Evolutionary conservation across 2,888 invertebrate genomes (phyloP), one percentile per base, ranked within the genome.

Genomic region (Platerodrilus igneus): DNA sequence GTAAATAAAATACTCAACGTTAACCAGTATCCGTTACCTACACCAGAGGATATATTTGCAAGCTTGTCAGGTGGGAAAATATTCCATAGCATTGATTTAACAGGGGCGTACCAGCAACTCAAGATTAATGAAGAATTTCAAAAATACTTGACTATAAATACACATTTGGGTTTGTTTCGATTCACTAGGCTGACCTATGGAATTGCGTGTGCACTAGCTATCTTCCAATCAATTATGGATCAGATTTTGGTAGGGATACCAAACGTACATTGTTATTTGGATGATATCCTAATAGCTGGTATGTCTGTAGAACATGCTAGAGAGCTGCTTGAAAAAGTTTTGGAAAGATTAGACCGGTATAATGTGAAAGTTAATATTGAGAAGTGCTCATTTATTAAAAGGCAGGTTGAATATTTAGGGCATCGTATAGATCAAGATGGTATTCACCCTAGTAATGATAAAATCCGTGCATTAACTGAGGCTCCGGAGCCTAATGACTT

Each of bases 361-460:
- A 46, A 42, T 26, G 47, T 55, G 9, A 40, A 46, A 26, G 38
- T 55, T 7, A 55, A 52, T 33, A n/a, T 33, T 6, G 18, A 34
- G 4, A 52, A 53, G 31, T 48, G 50, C 36, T 36, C 29, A 6
- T 52, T 51, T 37, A n/a, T 47, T 45, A 35, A 42, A 29, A 19
- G 20, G 6, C 4, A n/a, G 6, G 46, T 55, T 10, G 38, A 46
- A 8, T 54, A 50, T 42, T 40, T 53, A 30, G 53, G 53, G 8
- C 40, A 44, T 26, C 4, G 4, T 5, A 31, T 38, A 15, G 37
- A 30, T 32, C 10, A 4, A 11, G 31, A 39, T 4, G 60, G 60
- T 2, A 62, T 60, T 45, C 51, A 56, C 23, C 62, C 64, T 37
- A 29, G n/a, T 56, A 1, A 44, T 47, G 34, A 28, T 18, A 13